These are phyloP conservation scores for Nematolebias whitei DNA, from an alignment of 2,113 vertebrate species.

Conservation along the genomic window DNA sequence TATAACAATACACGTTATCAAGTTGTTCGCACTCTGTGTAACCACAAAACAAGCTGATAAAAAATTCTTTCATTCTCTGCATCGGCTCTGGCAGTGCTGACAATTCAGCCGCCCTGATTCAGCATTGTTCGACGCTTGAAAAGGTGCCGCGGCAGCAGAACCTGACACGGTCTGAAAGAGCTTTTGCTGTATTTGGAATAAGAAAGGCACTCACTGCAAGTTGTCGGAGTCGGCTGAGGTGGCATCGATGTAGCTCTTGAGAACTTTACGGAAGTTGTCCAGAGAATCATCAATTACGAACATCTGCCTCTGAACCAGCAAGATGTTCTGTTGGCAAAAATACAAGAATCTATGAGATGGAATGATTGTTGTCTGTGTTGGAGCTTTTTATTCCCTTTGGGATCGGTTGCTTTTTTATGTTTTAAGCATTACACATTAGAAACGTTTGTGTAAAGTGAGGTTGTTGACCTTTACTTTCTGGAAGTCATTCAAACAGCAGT, in stretches of 20 bases:
- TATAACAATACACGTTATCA: background rate
- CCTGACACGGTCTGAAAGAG: background rate
- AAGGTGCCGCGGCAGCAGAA: constrained; percentile 4
- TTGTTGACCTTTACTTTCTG: background rate
- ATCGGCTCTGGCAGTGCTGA: background rate
- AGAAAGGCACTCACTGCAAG: constrained; percentile 85
- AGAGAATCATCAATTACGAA: constrained; percentile 80
- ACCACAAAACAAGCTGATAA: constrained; percentile 12
- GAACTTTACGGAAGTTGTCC: constrained; percentile 85
- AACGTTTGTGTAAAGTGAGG: background rate
- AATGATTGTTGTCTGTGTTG: constrained; percentile 6
- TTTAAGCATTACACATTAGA: rapidly evolving
- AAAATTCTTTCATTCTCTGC: background rate
- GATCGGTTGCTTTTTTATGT: background rate
- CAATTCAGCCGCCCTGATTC: constrained; percentile 1
- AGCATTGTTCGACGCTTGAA: background rate
- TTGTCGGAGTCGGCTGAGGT: constrained; percentile 86
- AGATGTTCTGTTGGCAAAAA: constrained; percentile 84
- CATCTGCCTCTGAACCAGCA: constrained; percentile 93
- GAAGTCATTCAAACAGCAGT: background rate
- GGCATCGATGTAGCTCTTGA: constrained; percentile 85
- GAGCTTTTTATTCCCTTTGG: constrained; percentile 1
- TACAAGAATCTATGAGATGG: constrained; percentile 5
- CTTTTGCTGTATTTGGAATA: constrained; percentile 12
- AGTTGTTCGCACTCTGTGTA: constrained; percentile 4